Base-by-base conservation (phyloP, 2,888 invertebrate species). In the Lepidocyrtinus sp. region DNA sequence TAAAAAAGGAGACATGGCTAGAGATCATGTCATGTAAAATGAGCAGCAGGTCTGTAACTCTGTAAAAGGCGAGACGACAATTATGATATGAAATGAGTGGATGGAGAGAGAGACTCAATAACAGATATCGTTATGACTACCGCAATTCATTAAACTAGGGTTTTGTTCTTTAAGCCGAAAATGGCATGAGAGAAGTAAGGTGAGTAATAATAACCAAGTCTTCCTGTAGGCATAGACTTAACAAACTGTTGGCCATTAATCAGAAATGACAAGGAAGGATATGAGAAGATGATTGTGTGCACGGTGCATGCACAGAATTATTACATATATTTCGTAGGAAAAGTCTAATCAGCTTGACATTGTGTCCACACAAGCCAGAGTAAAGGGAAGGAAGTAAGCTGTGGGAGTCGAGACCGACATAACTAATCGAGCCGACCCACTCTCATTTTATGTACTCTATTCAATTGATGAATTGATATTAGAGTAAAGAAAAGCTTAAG, bases 181-280 rank as follows among this genome's bases (percentile, higher is more conserved):
- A 12, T 12, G 12, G 36, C 36, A 12, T 9, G 36, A 12, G 5
- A 36, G 36, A 9, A 36, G 36, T 5, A 36, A 9, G 36, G 36
- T 12, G 36, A 36, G 36, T 36, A 9, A 36, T n/a, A n/a, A n/a
- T n/a, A n/a, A n/a, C n/a, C n/a, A n/a, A n/a, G n/a, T n/a, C n/a
- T n/a, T 36, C 12, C 12, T 5, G 36, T 36, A 36, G 36, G 36
- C 36, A 36, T 12, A 36, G 36, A 12, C 36, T 36, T 36, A 36
- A 36, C 36, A 36, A 36, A 36, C 36, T 36, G 36, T 36, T 36
- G 17, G 61, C 71, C 79, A 79, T 79, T 79, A 79, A 79, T 79
- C 79, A 79, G 74, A 68, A 63, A 74, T 79, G 79, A 79, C 79
- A 79, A 69, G 64, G 63, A 62, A 64, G 70, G 26, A 71, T 26